phyloP scores from a whole-genome alignment of 2,113 vertebrate species.

The Esox niger region DNA sequence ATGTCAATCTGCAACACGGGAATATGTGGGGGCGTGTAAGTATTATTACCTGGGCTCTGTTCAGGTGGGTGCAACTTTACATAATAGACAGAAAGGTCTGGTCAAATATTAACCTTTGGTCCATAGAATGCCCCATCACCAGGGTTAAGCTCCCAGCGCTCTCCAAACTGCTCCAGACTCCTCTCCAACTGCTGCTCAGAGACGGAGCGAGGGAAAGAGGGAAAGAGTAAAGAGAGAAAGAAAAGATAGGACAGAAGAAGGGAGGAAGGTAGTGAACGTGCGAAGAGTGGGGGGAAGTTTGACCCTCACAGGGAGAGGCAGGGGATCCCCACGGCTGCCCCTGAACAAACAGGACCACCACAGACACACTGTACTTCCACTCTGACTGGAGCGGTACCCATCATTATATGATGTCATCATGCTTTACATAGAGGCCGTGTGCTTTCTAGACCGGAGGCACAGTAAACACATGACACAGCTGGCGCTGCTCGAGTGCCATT shows the following conservation, averaged over 20 bases:
- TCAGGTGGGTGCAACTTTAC: background rate
- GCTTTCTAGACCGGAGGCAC: background rate
- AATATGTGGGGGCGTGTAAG: background rate
- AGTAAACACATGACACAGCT: constrained; percentile 8
- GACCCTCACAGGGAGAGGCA: constrained; percentile 25
- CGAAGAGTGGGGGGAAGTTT: background rate
- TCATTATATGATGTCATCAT: constrained; percentile 11
- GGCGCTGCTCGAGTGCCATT: background rate
- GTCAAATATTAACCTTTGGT: constrained; percentile 81
- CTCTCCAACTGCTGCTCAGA: constrained; percentile 77
- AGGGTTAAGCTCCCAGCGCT: constrained; percentile 82
- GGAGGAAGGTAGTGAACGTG: background rate
- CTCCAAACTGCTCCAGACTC: constrained; percentile 79
- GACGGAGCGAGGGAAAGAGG: constrained; percentile 28
- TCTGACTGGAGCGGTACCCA: constrained; percentile 24
- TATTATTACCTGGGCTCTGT: background rate
- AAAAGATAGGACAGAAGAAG: constrained; percentile 10
- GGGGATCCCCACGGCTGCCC: constrained; percentile 21
- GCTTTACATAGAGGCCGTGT: background rate
- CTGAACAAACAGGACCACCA: constrained; percentile 1
- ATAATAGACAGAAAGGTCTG: background rate
- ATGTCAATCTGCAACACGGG: constrained; percentile 79
- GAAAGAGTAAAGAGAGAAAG: background rate
- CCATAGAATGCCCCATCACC: constrained; percentile 93
- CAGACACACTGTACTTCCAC: constrained; percentile 5